Conservation (phyloP, 2,113 vertebrate genomes). For the Seriola rivoliana region DNA sequence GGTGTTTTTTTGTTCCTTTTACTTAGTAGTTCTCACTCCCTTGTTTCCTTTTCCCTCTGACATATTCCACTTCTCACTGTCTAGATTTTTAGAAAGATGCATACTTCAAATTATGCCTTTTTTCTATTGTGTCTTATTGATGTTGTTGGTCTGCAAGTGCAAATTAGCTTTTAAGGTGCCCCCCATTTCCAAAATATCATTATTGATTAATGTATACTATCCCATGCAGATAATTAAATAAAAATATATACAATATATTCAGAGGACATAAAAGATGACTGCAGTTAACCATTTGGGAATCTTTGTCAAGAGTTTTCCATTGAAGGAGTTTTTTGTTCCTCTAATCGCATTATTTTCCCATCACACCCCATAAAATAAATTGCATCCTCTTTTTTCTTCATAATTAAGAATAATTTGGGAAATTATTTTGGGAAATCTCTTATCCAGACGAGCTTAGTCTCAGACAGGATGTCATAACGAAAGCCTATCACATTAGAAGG, state of each 20-base stretch:
- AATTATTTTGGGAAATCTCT: not conserved
- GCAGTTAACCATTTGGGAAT: not conserved
- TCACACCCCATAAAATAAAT: not conserved
- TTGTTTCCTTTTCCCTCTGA: not conserved
- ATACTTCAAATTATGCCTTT: not conserved
- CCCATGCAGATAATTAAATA: not conserved
- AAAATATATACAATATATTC: not conserved
- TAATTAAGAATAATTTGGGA: not conserved
- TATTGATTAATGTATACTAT: not conserved
- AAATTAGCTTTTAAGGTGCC: not conserved
- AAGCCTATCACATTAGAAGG: not conserved
- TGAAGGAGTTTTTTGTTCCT: not conserved
- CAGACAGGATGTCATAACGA: not conserved
- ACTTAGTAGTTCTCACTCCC: not conserved
- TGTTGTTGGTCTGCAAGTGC: not conserved
- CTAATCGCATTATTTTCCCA: not conserved
- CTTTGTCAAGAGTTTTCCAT: not conserved
- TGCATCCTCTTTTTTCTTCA: not conserved
- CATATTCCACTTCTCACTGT: not conserved
- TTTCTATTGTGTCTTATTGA: not conserved
- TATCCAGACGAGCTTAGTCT: not conserved
- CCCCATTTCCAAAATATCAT: not conserved
- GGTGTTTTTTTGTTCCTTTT: conserved; percentile 2
- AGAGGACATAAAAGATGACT: not conserved
- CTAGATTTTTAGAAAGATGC: not conserved